A percentile compares a stretch with the other conserved stretches of the same genome.
These are phyloP conservation scores for Hymenopus coronatus DNA, from an alignment of 2,888 invertebrate genomes.

Conservation along the genomic window DNA sequence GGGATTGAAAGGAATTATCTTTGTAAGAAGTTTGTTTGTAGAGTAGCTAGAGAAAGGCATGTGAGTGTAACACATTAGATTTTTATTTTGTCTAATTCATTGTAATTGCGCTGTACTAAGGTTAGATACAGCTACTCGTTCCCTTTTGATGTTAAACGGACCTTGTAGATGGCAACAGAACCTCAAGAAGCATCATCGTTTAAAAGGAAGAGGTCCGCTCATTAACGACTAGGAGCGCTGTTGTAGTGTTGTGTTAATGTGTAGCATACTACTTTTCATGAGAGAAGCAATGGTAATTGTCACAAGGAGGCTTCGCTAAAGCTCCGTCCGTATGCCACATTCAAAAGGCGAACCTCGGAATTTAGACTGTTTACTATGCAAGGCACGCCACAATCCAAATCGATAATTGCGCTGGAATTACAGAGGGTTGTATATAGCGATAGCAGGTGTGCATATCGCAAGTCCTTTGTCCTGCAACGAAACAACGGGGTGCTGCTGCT, in stretches of 20 bases:
- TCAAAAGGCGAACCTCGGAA: not conserved
- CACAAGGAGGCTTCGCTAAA: not conserved
- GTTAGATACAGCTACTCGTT: too few relatives aligned
- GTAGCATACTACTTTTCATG: not conserved
- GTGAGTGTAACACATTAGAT: too few relatives aligned
- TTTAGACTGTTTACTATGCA: not conserved
- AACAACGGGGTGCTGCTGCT: not conserved
- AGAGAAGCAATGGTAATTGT: not conserved
- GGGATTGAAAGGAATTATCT: too few relatives aligned
- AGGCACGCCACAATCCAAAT: not conserved
- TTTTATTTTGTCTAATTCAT: too few relatives aligned
- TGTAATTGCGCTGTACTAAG: too few relatives aligned
- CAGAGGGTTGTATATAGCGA: not conserved
- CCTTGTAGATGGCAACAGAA: too few relatives aligned
- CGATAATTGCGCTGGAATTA: conserved; percentile 8
- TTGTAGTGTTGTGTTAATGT: not conserved
- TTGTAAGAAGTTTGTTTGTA: too few relatives aligned
- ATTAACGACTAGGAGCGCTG: not conserved
- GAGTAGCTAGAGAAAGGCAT: too few relatives aligned
- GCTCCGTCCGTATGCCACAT: not conserved
- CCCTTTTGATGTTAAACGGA: too few relatives aligned
- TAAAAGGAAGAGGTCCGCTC: not conserved
- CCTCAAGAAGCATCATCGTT: too few relatives aligned
- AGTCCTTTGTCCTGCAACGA: not conserved
- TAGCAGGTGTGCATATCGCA: not conserved